Conservation (phyloP, 2,113 vertebrate species). For the Cervus canadensis region DNA sequence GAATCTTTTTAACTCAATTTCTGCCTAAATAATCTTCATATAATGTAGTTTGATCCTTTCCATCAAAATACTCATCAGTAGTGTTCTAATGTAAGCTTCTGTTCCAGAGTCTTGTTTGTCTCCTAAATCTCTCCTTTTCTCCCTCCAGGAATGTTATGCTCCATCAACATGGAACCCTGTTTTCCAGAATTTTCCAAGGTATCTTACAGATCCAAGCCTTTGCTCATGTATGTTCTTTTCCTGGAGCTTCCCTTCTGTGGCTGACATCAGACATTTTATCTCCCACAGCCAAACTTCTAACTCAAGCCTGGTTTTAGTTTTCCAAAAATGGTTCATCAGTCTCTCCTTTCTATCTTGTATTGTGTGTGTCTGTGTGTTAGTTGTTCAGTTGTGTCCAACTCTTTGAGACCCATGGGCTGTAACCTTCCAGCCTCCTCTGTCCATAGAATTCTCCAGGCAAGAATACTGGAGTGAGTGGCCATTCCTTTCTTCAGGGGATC, state of each 20-base stretch:
- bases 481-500: neutral
- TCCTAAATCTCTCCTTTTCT: neutral
- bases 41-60: neutral
- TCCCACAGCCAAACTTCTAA: neutral
- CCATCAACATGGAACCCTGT: neutral
- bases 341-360: neutral
- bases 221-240: neutral
- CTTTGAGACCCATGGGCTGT: neutral
- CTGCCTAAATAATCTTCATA: neutral
- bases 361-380: neutral
- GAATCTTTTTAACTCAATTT: neutral
- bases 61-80: neutral
- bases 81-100: neutral
- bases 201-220: neutral
- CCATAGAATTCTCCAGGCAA: neutral
- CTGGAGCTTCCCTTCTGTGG: neutral
- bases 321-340: neutral
- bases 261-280: neutral
- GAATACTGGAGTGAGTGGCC: neutral
- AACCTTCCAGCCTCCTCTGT: neutral
- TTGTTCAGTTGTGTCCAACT: neutral
- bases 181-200: neutral
- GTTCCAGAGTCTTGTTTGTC: neutral
- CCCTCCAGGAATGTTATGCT: neutral
- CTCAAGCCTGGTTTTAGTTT: neutral